Base-by-base conservation (phyloP, 2,888 invertebrate species). In the Amiota minor region DNA sequence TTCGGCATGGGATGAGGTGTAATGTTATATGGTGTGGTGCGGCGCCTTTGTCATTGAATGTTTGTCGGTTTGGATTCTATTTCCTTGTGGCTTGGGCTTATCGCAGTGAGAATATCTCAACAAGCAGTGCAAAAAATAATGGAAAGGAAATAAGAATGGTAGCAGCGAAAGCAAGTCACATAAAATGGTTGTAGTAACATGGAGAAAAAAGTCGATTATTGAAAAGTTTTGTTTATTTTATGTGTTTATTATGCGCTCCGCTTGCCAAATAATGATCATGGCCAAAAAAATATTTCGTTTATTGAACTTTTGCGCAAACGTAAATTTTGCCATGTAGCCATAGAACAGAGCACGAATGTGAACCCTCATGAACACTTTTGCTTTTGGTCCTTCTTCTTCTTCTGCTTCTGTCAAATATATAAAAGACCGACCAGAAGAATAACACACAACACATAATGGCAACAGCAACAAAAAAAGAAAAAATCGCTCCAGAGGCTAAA, bases 221-320 rank as follows among this genome's bases (percentile, higher is more conserved):
- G 83, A 86, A 83, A 86, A 86, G 84, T 86, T 85, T 83, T 86
- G 82, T 83, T 83, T 81, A 81, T 83, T 84, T 84, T 86, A 86
- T 84, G 83, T 87, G 86, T 87, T 86, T 86, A 86, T 86, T 87
- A 88, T 86, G 87, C 88, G 88, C 88, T 87, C 83, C 80, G 87
- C 84, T 87, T 87, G 87, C 87, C 87, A 88, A 87, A 88, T 87
- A 86, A 86, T 86, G 88, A 86, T 86, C 86, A 86, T 81, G 82
- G 85, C 87, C 83, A 86, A 84, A 35, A 35, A 86, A 87, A 86
- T 84, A 81, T 84, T 81, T 81, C 85, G 87, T 86, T 87, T 86
- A 87, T 85, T 87, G 86, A 86, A 85, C 86, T 86, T 87, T 87
- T 75, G 79, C 81, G 79, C 83, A 81, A 86, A 83, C 83, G 83